phyloP scores from a whole-genome alignment of 2,113 vertebrate species.

The Sciurus niger region DNA sequence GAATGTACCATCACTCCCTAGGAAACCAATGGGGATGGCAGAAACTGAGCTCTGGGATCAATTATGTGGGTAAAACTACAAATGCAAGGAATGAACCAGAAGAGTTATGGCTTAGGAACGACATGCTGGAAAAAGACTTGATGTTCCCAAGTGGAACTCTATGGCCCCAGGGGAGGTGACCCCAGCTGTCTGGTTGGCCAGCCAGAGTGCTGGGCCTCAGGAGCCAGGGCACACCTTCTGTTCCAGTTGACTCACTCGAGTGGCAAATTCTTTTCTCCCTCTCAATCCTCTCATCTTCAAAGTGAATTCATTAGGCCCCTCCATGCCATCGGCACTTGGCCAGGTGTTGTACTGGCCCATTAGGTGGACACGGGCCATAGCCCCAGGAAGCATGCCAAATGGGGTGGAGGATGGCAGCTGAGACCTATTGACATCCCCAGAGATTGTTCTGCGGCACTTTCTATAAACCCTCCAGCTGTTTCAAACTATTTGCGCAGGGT shows the following conservation, averaged over 20 bases:
- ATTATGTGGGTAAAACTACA: slow-evolving; percentile 71
- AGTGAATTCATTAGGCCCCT: slow-evolving; percentile 74
- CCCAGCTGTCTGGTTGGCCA: slow-evolving; percentile 50
- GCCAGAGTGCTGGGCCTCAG: neutral
- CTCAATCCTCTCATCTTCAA: slow-evolving; percentile 81
- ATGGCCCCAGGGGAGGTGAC: slow-evolving; percentile 59
- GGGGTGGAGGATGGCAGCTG: slow-evolving; percentile 58
- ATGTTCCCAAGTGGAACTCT: slow-evolving; percentile 52
- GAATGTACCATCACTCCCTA: slow-evolving; percentile 53
- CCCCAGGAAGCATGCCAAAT: neutral
- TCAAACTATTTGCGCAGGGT: neutral
- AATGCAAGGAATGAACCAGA: slow-evolving; percentile 54
- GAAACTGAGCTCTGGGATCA: slow-evolving; percentile 78
- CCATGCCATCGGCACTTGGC: slow-evolving; percentile 46
- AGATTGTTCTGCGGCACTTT: slow-evolving; percentile 20
- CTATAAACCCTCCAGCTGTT: slow-evolving; percentile 59
- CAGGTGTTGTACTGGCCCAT: slow-evolving; percentile 73
- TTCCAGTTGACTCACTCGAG: slow-evolving; percentile 77
- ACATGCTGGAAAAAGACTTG: slow-evolving; percentile 62
- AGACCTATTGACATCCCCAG: neutral
- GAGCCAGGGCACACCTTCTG: slow-evolving; percentile 60
- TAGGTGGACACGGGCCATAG: slow-evolving; percentile 62
- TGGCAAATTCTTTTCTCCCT: slow-evolving; percentile 78
- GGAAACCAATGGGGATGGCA: slow-evolving; percentile 56
- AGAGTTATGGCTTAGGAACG: slow-evolving; percentile 56